Evolutionary conservation across 2,888 invertebrate genomes (phyloP).

Genomic region (Eutolmus rufibarbis): DNA sequence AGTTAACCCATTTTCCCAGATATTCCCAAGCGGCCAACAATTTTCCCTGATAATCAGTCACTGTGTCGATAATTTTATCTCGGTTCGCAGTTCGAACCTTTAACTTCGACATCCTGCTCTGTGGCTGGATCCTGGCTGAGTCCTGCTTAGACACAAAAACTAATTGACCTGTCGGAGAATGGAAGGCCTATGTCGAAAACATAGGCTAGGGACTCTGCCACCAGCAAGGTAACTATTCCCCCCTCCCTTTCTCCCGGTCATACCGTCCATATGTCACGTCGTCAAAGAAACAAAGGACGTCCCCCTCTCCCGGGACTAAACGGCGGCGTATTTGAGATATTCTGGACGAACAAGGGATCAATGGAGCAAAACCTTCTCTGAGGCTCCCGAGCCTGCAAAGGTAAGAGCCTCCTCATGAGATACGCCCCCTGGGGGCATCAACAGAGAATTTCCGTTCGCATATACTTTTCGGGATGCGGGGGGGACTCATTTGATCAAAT

Average conservation of each 20-base stretch:
- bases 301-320: not conserved
- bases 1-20: not conserved
- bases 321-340: not conserved
- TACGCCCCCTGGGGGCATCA: not conserved
- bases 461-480: not conserved
- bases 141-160: not conserved
- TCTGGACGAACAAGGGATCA: not conserved
- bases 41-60: not conserved
- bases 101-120: not conserved
- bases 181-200: not conserved
- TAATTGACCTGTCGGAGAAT: not conserved
- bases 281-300: not conserved
- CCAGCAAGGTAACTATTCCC: not conserved
- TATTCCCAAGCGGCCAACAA: not conserved
- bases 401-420: not conserved
- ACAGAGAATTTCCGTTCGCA: not conserved
- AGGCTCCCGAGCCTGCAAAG: not conserved
- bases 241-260: not conserved
- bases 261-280: not conserved
- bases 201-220: not conserved
- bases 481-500: constrained; percentile 30
- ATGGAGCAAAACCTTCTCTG: not conserved
- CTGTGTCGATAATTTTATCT: not conserved
- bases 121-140: not conserved
- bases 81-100: not conserved